Percentiles rank a stretch among this genome's conserved stretches.
phyloP scores from a whole-genome alignment of 2,797 vertebrate genomes.

The Lepilemur septentrionalis region DNA sequence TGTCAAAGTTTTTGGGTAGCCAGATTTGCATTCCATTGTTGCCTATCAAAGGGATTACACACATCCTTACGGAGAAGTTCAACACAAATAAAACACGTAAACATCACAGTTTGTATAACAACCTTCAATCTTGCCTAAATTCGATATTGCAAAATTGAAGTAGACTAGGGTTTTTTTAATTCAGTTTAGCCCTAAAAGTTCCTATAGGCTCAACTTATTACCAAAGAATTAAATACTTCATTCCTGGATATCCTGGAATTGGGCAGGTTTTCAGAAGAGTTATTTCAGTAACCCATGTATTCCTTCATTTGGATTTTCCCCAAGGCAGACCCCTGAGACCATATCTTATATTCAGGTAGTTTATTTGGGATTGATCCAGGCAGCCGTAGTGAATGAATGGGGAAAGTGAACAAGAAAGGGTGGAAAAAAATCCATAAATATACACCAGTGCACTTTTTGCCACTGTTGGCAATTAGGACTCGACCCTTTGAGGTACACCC shows the following conservation, averaged over 20 bases:
- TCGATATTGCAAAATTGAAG: neutral
- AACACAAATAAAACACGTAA: neutral
- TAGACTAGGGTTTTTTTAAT: neutral
- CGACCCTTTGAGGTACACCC: neutral
- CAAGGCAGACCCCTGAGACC: neutral
- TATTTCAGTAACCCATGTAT: neutral
- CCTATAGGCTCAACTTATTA: neutral
- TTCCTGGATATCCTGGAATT: neutral
- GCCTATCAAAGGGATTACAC: neutral
- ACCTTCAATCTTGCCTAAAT: slow-evolving; percentile 10
- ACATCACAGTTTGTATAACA: neutral
- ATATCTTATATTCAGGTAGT: neutral
- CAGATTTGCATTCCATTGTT: neutral
- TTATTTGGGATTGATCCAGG: neutral
- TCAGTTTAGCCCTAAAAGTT: neutral
- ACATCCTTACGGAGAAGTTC: neutral
- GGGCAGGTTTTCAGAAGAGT: neutral
- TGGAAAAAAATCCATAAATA: neutral
- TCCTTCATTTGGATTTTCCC: neutral
- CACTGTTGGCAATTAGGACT: neutral
- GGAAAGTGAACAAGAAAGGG: neutral
- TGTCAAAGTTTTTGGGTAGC: neutral
- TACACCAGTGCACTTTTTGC: neutral
- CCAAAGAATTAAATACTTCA: neutral
- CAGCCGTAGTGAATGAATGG: neutral